phyloP scores from a whole-genome alignment of 2,113 vertebrate genomes.

The Phylloscopus trochilus region DNA sequence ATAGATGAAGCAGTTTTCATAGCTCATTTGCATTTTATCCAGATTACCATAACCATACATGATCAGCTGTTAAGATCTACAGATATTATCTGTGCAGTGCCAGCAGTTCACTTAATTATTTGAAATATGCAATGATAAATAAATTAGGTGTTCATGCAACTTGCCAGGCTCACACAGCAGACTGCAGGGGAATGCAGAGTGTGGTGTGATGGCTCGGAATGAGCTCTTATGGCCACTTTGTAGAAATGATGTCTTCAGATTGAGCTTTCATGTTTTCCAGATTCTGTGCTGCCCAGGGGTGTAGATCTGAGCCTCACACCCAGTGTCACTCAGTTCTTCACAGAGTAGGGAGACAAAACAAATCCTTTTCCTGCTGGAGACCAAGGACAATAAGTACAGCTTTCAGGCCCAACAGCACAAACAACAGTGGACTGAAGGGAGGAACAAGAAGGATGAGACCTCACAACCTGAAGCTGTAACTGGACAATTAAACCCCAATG shows the following conservation, averaged over 20 bases:
- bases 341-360: not conserved
- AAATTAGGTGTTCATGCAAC: not conserved
- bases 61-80: constrained; percentile 48
- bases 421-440: too few relatives aligned
- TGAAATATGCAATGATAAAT: constrained; percentile 28
- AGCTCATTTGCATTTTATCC: constrained; percentile 54
- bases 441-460: not conserved
- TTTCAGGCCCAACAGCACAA: not conserved
- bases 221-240: not conserved
- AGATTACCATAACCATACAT: constrained; percentile 56
- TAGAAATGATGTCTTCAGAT: not conserved
- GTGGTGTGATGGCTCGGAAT: not conserved
- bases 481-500: not conserved
- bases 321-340: not conserved
- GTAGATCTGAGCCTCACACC: not conserved
- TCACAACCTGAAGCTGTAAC: not conserved
- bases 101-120: constrained; percentile 23
- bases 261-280: not conserved
- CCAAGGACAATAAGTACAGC: not conserved
- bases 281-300: not conserved
- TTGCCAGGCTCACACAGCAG: not conserved
- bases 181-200: not conserved
- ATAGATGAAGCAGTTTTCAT: constrained; percentile 26
- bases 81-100: constrained; percentile 47
- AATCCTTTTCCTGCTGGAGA: not conserved